Conservation (phyloP, 2,113 vertebrate species). For the Petroica traversi region DNA sequence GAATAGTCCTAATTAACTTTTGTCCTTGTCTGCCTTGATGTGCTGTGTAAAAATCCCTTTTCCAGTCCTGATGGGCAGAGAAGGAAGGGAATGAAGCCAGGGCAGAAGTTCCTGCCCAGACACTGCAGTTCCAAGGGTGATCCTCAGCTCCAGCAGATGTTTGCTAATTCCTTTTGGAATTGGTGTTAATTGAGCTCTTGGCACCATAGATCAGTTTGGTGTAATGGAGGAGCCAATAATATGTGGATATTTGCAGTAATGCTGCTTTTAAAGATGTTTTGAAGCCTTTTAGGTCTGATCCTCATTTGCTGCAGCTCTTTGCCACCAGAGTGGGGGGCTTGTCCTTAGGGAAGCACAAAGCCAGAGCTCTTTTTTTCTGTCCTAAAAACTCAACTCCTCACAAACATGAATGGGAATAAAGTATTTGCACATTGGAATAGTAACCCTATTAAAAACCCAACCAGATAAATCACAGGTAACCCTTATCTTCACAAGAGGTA, state of each 20-base stretch:
- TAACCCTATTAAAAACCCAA: not conserved
- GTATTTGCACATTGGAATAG: not conserved
- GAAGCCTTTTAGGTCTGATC: not conserved
- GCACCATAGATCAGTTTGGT: not conserved
- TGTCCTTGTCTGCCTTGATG: conserved; percentile 25
- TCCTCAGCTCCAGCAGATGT: not conserved
- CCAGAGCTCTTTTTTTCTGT: fast-evolving
- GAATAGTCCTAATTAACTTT: conserved; percentile 55
- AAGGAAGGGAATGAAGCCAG: not conserved
- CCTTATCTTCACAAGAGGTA: not conserved
- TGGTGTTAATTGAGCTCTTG: not conserved
- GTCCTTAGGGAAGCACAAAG: not conserved
- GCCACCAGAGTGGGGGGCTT: not conserved
- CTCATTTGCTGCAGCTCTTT: not conserved
- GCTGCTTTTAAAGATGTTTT: not conserved
- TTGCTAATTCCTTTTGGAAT: not conserved
- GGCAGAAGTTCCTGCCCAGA: not conserved
- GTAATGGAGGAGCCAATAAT: not conserved
- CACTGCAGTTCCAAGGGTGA: not conserved
- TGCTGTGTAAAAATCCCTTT: not conserved
- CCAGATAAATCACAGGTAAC: not conserved
- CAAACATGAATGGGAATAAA: not conserved
- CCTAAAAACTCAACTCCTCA: not conserved
- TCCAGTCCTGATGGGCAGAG: not conserved
- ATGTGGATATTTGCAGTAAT: not conserved